phyloP scores from a whole-genome alignment of 2,888 invertebrate species.

The Tridacna gigas region DNA sequence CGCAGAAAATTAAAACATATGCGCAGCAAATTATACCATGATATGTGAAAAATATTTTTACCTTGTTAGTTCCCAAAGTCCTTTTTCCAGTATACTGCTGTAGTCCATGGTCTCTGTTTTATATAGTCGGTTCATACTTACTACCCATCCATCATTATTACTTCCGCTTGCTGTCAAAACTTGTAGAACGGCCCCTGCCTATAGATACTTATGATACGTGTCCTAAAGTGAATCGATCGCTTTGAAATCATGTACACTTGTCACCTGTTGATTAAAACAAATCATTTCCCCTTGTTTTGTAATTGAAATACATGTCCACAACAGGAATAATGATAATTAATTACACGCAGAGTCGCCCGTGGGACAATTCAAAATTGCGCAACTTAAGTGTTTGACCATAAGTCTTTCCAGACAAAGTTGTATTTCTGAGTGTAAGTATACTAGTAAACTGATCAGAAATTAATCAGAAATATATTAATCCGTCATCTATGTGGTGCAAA shows the following conservation, averaged over 20 bases:
- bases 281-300: constrained; percentile 27
- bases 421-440: too few relatives aligned
- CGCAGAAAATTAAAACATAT: too few relatives aligned
- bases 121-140: neutral
- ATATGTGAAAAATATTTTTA: neutral
- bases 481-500: too few relatives aligned
- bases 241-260: constrained; percentile 26
- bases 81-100: constrained; percentile 10
- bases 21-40: too few relatives aligned
- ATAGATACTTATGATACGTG: constrained; percentile 3
- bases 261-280: constrained; percentile 16
- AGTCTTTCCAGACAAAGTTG: too few relatives aligned
- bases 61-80: constrained; percentile 21
- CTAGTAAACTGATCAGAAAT: too few relatives aligned
- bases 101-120: neutral
- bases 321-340: too few relatives aligned
- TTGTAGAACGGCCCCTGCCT: constrained; percentile 15
- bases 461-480: too few relatives aligned
- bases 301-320: constrained; percentile 1
- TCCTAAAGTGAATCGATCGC: neutral
- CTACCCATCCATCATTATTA: neutral
- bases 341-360: too few relatives aligned
- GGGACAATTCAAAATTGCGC: too few relatives aligned
- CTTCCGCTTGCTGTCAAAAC: constrained; percentile 45
- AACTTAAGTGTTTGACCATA: too few relatives aligned